These are phyloP conservation scores for Antheraea yamamai DNA, from an alignment of 2,888 invertebrate genomes.

Conservation along the genomic window DNA sequence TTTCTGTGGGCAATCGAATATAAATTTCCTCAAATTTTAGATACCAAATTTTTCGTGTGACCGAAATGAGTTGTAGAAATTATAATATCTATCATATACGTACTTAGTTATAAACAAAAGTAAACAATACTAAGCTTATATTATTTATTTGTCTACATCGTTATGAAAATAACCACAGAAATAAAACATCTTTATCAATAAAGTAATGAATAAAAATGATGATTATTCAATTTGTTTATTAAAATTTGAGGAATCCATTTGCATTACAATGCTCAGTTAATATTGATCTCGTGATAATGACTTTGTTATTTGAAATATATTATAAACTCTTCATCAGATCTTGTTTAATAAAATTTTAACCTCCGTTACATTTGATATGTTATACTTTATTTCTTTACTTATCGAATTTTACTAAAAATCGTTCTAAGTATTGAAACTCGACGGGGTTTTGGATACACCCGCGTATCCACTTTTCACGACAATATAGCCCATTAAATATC, in stretches of 20 bases:
- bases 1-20: slow-evolving; percentile 33
- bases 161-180: neutral
- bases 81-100: neutral
- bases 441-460: too few species aligned
- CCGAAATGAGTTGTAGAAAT: neutral
- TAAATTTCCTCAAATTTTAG: slow-evolving; percentile 21
- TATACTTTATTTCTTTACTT: too few species aligned
- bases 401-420: too few species aligned
- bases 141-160: slow-evolving; percentile 12
- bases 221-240: slow-evolving; percentile 11
- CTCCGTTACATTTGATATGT: too few species aligned
- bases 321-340: too few species aligned
- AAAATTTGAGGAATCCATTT: slow-evolving; percentile 18
- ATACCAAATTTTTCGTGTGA: neutral
- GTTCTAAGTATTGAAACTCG: too few species aligned
- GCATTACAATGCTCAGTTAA: slow-evolving; percentile 18
- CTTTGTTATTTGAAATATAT: too few species aligned
- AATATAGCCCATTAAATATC: too few species aligned
- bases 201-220: neutral
- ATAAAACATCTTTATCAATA: neutral
- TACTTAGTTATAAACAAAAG: neutral
- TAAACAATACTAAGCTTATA: neutral
- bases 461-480: too few species aligned
- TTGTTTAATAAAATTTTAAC: too few species aligned
- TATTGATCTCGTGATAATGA: slow-evolving; percentile 9